phyloP scores from a whole-genome alignment of 2,113 vertebrate species.

The Xenopus borealis region DNA sequence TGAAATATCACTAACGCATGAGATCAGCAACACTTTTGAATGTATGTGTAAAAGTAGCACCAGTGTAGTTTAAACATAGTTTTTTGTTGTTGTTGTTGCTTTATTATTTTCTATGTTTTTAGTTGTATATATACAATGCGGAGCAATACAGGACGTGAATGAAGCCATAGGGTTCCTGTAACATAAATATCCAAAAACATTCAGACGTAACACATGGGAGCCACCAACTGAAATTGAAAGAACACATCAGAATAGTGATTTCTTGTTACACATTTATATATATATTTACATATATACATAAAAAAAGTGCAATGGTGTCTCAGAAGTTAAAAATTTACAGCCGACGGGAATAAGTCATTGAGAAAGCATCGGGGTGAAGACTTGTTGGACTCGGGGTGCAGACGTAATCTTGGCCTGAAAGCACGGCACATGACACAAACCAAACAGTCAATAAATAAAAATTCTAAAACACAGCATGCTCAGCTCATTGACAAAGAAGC shows the following conservation, averaged over 20 bases:
- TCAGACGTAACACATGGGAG: constrained; percentile 58
- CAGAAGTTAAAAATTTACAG: constrained; percentile 66
- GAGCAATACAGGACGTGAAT: constrained; percentile 52
- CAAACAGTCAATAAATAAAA: too few species aligned
- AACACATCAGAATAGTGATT: constrained; percentile 56
- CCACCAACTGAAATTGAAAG: too few species aligned
- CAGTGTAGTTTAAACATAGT: constrained; percentile 55
- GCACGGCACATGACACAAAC: too few species aligned
- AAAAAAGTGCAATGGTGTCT: constrained; percentile 67
- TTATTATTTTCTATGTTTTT: constrained; percentile 46
- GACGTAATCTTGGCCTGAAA: too few species aligned
- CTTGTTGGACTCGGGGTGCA: too few species aligned
- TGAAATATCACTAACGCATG: too few species aligned
- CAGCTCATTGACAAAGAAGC: too few species aligned
- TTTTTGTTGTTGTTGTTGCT: neutral
- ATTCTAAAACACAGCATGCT: too few species aligned
- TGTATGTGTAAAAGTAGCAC: constrained; percentile 12
- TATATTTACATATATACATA: constrained; percentile 64
- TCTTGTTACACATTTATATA: constrained; percentile 63
- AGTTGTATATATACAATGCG: constrained; percentile 54
- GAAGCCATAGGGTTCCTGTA: constrained; percentile 55
- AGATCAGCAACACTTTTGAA: too few species aligned
- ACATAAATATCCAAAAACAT: constrained; percentile 49
- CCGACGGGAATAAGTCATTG: constrained; percentile 64
- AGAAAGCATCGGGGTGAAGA: constrained; percentile 50